Evolutionary conservation across 2,888 invertebrate genomes (phyloP).

Genomic region (Spodoptera littoralis): DNA sequence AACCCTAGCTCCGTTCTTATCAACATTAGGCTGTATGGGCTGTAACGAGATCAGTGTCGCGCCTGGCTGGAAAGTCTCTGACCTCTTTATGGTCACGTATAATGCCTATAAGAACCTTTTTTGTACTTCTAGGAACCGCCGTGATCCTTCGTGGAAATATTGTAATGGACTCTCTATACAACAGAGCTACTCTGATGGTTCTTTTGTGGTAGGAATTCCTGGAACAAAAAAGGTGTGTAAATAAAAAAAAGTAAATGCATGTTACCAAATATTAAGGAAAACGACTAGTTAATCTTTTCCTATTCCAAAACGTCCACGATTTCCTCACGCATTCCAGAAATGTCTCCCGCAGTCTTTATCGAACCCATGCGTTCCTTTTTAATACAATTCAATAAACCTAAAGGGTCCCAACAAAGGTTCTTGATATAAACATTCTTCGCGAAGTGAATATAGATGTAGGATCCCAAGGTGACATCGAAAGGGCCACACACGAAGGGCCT

Average conservation of each 20-base stretch:
- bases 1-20: slow-evolving; percentile 23
- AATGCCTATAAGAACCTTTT: slow-evolving; percentile 3
- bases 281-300: background rate
- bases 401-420: slow-evolving; percentile 23
- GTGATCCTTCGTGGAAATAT: no score
- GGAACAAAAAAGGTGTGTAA: no score
- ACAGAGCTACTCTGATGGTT: no score
- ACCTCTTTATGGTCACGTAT: slow-evolving; percentile 6
- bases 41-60: slow-evolving; percentile 24
- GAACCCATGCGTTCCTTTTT: slow-evolving; percentile 3
- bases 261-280: background rate
- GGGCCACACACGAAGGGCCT: slow-evolving; percentile 18
- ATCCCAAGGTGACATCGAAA: slow-evolving; percentile 33
- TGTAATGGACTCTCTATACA: no score
- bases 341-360: slow-evolving; percentile 4
- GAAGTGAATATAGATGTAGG: slow-evolving; percentile 37
- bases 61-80: background rate
- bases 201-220: no score
- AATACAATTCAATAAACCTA: slow-evolving; percentile 47
- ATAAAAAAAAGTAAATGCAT: no score
- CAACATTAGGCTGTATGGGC: slow-evolving; percentile 24
- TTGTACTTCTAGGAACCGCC: background rate
- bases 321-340: background rate
- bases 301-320: slow-evolving; percentile 3
- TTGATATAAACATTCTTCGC: slow-evolving; percentile 37